Base-by-base conservation (phyloP, 2,888 invertebrate genomes). In the Brachylomia viminalis region DNA sequence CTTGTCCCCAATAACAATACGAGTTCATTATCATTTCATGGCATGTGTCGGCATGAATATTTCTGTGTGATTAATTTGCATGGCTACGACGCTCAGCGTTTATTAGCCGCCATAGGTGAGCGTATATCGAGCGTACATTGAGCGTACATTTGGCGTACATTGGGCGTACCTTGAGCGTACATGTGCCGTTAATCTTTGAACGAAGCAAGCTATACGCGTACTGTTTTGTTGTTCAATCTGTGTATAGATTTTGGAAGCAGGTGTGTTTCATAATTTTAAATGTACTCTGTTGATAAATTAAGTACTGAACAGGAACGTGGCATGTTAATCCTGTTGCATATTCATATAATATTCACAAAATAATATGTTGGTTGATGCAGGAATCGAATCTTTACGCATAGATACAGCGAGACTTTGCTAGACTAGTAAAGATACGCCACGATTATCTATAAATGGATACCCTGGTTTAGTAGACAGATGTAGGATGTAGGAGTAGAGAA, bases 1-100 rank as follows among this genome's bases (percentile, higher is more conserved):
- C 83, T 86, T 87, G 70, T 27, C 49, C 90, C 89, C 80, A 38
- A 79, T 83, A 80, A 88, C 91, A 89, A 94, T 92, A 92, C 90
- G 91, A 90, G 94, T 95, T 95, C 95, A 96, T 96, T 95, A 95
- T 95, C 93, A 95, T 95, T 95, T 94, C 95, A 95, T 95, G 95
- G 95, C 95, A 95, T 95, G 95, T 95, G 95, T 95, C 93, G 93
- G 93, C 95, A 95, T 95, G 95, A 95, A 96, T 95, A 95, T 95
- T 95, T 95, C 95, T 91, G 95, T 96, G 95, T 96, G 95, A 96
- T 95, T 95, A 96, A 95, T 95, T 94, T 93, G 94, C 92, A 93
- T 89, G 93, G 91, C 90, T 82, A 88, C 87, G 90, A 88, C 90
- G 88, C 90, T 86, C 87, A 87, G 86, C 91, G 93, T 93, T 93